Base-by-base conservation (phyloP, 2,888 invertebrate genomes). In the Heteromurus nitidus region DNA sequence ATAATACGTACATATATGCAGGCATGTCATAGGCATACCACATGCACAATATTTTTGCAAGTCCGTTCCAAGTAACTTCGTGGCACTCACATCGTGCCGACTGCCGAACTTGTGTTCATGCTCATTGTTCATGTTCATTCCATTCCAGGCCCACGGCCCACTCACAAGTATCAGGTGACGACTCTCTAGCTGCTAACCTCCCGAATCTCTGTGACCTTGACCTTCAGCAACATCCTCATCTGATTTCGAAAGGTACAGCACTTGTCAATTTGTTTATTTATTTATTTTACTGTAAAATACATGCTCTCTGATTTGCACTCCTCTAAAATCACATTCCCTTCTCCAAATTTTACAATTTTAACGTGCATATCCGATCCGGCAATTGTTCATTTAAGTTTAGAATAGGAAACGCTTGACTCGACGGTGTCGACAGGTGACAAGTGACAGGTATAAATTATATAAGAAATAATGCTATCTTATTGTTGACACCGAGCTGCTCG, bases 91-190 rank as follows among this genome's bases (percentile, higher is more conserved):
- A 28, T 69, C 69, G 44, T 69, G 68, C 68, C 31, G 77, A 70
- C n/a, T 26, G 22, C 47, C 47, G 50, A 65, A 30, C 28, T 22
- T 55, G 62, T 77, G 79, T 72, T 53, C 79, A 79, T 72, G 77
- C 77, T 77, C 77, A 77, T 69, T 77, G 69, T 77, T 77, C 77
- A 77, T 77, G 79, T 79, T 79, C 77, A 79, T 72, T 79, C 77
- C 77, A 77, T 77, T 77, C 72, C 79, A 79, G 79, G 28, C 22
- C n/a, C 53, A 72, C 72, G 31, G 42, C 58, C 72, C 70, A 65
- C 30, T 28, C 36, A 64, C 50, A 70, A 64, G 36, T 65, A 79
- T 79, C 79, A 79, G 79, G 79, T 79, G 77, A 76, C 76, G 77
- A 79, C 72, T 72, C 65, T 72, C 28, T 68, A 11, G 20, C 55